A percentile compares a stretch with the other conserved stretches of the same genome.
These are phyloP conservation scores for Cydia splendana DNA, from an alignment of 1,140 invertebrate genomes.

Conservation along the genomic window DNA sequence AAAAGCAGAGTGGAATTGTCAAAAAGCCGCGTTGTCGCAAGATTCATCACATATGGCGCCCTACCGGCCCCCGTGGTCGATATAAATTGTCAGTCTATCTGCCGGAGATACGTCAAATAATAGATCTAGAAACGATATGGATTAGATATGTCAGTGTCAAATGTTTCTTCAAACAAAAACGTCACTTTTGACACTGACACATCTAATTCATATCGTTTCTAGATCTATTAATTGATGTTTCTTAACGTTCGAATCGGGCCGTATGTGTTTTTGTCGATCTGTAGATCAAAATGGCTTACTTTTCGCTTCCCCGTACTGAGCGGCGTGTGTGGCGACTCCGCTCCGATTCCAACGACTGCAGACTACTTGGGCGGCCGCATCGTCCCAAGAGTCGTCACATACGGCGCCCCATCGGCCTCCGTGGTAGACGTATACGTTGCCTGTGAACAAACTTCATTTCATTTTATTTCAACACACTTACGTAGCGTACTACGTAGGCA, in stretches of 20 bases:
- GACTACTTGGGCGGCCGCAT: constrained; percentile 88
- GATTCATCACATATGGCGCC: constrained; percentile 96
- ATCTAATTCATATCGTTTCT: too few species aligned
- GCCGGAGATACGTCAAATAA: too few species aligned
- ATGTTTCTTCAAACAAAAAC: too few species aligned
- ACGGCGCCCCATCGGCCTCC: constrained; percentile 92
- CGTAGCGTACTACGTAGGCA: too few species aligned
- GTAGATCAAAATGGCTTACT: constrained; percentile 77
- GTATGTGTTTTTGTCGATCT: too few species aligned
- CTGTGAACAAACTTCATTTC: not conserved
- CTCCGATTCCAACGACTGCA: constrained; percentile 86
- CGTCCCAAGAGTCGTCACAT: constrained; percentile 96
- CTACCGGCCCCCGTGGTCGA: constrained; percentile 83
- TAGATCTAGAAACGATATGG: too few species aligned
- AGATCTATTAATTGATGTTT: too few species aligned
- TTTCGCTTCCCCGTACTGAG: constrained; percentile 87
- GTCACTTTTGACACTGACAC: too few species aligned
- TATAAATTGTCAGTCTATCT: too few species aligned
- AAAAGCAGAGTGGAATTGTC: constrained; percentile 66
- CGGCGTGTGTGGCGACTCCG: constrained; percentile 84
- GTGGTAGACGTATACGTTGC: constrained; percentile 89
- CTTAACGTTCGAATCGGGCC: too few species aligned
- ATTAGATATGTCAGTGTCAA: too few species aligned
- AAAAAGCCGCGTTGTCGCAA: constrained; percentile 91
- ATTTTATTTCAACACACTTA: too few species aligned